Percentiles rank a stretch among this genome's conserved stretches.
Evolutionary conservation across 2,797 vertebrate genomes (phyloP).

Genomic region (Pantherophis alleghaniensis): DNA sequence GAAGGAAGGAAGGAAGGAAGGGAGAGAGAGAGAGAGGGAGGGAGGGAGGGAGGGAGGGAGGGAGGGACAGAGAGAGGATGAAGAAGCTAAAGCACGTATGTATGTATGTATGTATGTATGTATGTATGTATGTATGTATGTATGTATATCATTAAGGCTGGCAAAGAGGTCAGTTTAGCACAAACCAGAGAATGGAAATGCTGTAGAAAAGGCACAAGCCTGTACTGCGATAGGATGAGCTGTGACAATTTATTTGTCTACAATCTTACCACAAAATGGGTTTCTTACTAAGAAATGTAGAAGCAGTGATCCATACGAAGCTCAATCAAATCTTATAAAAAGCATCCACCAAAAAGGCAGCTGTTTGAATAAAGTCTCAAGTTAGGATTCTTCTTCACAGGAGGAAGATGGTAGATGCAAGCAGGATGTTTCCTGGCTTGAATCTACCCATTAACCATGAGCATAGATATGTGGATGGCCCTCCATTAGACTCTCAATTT

Average conservation of each 20-base stretch:
- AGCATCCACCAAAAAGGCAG: background rate
- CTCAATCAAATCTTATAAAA: background rate
- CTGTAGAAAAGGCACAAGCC: background rate
- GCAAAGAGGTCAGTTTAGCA: background rate
- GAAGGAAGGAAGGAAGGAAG: too few relatives aligned
- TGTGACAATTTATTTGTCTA: background rate
- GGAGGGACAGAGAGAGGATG: too few relatives aligned
- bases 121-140: too few relatives aligned
- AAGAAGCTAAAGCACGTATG: background rate
- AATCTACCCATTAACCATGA: background rate
- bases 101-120: too few relatives aligned
- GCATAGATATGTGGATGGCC: accelerated
- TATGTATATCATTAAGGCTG: background rate
- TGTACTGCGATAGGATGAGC: background rate
- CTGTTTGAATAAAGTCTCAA: background rate
- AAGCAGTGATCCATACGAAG: background rate
- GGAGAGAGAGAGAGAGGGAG: too few relatives aligned
- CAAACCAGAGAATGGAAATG: background rate
- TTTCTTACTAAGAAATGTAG: background rate
- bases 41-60: too few relatives aligned
- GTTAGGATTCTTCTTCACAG: background rate
- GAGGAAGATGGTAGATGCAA: background rate
- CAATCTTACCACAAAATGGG: background rate
- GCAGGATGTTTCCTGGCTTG: background rate
- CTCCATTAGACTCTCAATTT: background rate